phyloP scores from a whole-genome alignment of 2,113 vertebrate species.

The Atractosteus spatula region DNA sequence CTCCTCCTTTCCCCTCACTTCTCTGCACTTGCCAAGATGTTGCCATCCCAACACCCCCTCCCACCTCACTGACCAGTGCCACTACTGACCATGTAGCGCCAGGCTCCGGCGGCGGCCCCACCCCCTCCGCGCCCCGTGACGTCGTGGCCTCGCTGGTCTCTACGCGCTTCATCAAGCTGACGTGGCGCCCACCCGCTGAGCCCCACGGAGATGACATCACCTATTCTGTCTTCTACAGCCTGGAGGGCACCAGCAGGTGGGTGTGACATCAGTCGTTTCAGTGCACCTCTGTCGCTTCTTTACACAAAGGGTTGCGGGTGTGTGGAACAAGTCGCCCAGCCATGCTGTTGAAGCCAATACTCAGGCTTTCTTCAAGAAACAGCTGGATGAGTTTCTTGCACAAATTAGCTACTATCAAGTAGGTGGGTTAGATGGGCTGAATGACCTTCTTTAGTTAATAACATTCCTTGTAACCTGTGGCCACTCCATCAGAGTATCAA shows the following conservation, averaged over 20 bases:
- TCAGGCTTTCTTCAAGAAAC: too few species aligned
- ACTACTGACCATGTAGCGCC: conserved; percentile 99
- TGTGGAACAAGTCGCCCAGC: too few species aligned
- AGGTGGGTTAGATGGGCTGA: not conserved
- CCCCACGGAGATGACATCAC: conserved; percentile 90
- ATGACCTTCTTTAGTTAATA: not conserved
- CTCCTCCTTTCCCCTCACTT: conserved; percentile 33
- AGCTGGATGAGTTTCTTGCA: too few species aligned
- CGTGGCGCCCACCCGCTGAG: conserved; percentile 89
- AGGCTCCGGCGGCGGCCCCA: conserved; percentile 83
- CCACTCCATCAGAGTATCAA: not conserved
- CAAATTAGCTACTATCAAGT: not conserved
- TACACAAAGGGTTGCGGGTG: too few species aligned
- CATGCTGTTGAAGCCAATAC: too few species aligned
- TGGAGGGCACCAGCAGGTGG: conserved; percentile 86
- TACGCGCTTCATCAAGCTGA: conserved; percentile 97
- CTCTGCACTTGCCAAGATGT: conserved; percentile 88
- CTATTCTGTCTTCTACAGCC: conserved; percentile 94
- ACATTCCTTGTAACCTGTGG: not conserved
- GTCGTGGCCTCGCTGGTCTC: conserved; percentile 96
- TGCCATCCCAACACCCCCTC: conserved; percentile 89
- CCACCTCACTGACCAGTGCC: conserved; percentile 99
- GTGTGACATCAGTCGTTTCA: not conserved
- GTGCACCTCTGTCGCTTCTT: too few species aligned
- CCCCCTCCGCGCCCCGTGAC: conserved; percentile 88